Evolutionary conservation across 2,888 invertebrate genomes (phyloP).

Genomic region (Catonia carolina): DNA sequence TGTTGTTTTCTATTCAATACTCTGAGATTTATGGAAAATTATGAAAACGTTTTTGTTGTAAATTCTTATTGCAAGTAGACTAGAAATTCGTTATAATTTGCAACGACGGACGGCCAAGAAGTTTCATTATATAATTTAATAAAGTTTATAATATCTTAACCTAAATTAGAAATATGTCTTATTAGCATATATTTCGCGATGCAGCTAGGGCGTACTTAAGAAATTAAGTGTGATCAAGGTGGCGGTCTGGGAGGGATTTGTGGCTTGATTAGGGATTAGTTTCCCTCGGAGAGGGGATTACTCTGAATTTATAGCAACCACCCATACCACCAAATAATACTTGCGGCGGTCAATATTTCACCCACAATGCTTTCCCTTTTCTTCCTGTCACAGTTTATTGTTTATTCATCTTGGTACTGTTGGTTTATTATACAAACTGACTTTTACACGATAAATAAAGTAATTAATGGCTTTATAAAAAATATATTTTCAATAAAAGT

Average conservation of each 20-base stretch:
- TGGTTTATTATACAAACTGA: no score
- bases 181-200: conserved; percentile 5
- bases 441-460: no score
- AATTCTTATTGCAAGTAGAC: no score
- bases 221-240: conserved; percentile 14
- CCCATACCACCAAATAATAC: conserved; percentile 8
- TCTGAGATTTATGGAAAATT: no score
- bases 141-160: conserved; percentile 12
- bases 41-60: no score
- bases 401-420: no score
- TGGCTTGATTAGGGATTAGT: conserved; percentile 13
- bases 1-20: no score
- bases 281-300: conserved; percentile 10
- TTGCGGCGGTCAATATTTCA: conserved; percentile 13
- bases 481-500: no score
- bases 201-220: conserved; percentile 9
- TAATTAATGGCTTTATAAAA: no score
- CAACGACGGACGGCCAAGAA: no score
- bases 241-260: conserved; percentile 8
- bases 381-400: no score
- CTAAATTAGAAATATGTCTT: conserved; percentile 9
- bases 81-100: no score
- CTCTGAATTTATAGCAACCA: conserved; percentile 6
- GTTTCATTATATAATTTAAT: background rate
- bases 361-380: background rate